Conservation (phyloP, 2,113 vertebrate genomes). For the Myanophis thanlyinensis region DNA sequence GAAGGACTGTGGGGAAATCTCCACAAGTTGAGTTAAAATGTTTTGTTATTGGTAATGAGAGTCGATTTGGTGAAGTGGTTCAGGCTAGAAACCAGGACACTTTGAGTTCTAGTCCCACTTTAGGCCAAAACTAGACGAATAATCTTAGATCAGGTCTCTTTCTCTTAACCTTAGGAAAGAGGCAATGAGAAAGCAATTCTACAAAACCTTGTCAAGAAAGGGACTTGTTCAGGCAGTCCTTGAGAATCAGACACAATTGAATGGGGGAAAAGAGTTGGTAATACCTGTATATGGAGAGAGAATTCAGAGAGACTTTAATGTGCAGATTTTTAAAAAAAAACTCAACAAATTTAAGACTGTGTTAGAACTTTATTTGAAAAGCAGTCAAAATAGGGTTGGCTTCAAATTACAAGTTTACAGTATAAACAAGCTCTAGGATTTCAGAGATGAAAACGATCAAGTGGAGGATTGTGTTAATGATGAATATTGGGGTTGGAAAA, state of each 20-base stretch:
- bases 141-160: not conserved
- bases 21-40: not conserved
- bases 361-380: not conserved
- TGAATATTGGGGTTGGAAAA: not conserved
- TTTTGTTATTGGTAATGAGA: not conserved
- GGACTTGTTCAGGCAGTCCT: not conserved
- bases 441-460: not conserved
- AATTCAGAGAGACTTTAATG: not conserved
- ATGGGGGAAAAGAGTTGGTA: not conserved
- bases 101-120: not conserved
- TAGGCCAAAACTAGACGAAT: not conserved
- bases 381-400: not conserved
- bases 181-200: not conserved
- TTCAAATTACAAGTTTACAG: not conserved
- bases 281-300: not conserved
- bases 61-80: not conserved
- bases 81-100: not conserved
- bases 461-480: not conserved
- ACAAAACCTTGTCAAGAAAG: not conserved
- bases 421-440: not conserved
- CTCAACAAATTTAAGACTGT: not conserved
- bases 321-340: not conserved
- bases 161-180: not conserved
- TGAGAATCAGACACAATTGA: not conserved
- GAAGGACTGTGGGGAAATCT: not conserved